phyloP scores from a whole-genome alignment of 2,888 invertebrate species.

The Apotomis betuletana region DNA sequence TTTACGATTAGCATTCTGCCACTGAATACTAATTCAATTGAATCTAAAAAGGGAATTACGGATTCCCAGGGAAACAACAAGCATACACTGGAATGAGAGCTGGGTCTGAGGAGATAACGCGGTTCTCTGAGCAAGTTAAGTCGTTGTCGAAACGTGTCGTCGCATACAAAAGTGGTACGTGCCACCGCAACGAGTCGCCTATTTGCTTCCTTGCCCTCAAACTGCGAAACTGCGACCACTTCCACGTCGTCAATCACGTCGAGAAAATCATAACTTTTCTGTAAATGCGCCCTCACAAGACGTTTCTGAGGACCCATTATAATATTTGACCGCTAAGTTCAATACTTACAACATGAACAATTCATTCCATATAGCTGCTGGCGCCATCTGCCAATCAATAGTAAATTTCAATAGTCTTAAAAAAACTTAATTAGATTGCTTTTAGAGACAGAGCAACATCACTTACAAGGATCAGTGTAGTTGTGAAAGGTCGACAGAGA shows the following conservation, averaged over 20 bases:
- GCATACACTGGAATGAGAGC: conserved; percentile 4
- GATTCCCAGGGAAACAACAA: conserved; percentile 18
- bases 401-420: conserved; percentile 73
- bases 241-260: conserved; percentile 36
- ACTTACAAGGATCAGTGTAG: conserved; percentile 48
- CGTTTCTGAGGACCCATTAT: conserved; percentile 25
- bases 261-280: conserved; percentile 38
- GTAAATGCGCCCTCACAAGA: conserved; percentile 41
- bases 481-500: neutral
- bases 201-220: conserved; percentile 44
- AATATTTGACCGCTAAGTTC: conserved; percentile 54
- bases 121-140: conserved; percentile 30
- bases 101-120: conserved; percentile 17
- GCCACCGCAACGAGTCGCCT: conserved; percentile 50
- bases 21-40: conserved; percentile 40
- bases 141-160: conserved; percentile 51
- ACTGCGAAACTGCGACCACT: conserved; percentile 26
- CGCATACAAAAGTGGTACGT: conserved; percentile 56
- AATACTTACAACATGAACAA: conserved; percentile 49
- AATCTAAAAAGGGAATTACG: conserved; percentile 30
- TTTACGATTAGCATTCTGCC: conserved; percentile 57
- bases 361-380: conserved; percentile 77
- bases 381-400: conserved; percentile 82
- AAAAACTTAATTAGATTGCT: conserved; percentile 81
- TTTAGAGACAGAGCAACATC: conserved; percentile 73